phyloP scores from a whole-genome alignment of 2,888 invertebrate species.

The Synergus itoensis region DNA sequence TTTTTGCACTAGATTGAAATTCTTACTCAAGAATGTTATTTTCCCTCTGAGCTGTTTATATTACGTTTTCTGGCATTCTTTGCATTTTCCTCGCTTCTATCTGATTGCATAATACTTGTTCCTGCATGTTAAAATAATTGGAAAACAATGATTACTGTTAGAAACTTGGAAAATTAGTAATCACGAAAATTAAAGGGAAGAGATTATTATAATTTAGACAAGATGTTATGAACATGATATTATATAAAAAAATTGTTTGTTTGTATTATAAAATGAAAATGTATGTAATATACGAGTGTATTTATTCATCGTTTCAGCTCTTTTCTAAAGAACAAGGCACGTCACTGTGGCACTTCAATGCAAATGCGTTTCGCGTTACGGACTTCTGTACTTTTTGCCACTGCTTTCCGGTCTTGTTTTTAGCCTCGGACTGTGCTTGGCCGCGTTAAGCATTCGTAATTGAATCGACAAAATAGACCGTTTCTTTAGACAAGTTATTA shows the following conservation, averaged over 20 bases:
- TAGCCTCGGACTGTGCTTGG: not conserved
- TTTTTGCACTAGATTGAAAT: slow-evolving; percentile 13
- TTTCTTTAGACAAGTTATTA: not conserved
- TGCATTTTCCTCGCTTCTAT: not conserved
- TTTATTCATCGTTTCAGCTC: not conserved
- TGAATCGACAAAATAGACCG: slow-evolving; percentile 12
- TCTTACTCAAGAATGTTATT: slow-evolving; percentile 10
- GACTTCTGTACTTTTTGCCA: slow-evolving; percentile 61
- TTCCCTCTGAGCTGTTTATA: not conserved
- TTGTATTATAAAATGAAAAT: not conserved
- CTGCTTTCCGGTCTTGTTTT: slow-evolving; percentile 69
- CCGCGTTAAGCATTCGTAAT: slow-evolving; percentile 19
- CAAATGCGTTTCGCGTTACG: slow-evolving; percentile 45
- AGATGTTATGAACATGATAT: too few species aligned
- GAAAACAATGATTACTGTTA: not conserved
- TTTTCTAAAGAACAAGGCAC: slow-evolving; percentile 56
- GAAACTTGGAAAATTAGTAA: not conserved
- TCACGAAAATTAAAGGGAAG: not conserved
- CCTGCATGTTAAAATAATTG: slow-evolving; percentile 4
- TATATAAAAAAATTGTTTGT: not conserved
- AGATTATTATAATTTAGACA: not conserved
- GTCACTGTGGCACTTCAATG: slow-evolving; percentile 56
- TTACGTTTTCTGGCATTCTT: slow-evolving; percentile 5
- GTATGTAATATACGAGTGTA: not conserved
- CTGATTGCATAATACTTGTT: not conserved